Conservation (phyloP, 2,797 vertebrate species). For the Takifugu ocellatus region DNA sequence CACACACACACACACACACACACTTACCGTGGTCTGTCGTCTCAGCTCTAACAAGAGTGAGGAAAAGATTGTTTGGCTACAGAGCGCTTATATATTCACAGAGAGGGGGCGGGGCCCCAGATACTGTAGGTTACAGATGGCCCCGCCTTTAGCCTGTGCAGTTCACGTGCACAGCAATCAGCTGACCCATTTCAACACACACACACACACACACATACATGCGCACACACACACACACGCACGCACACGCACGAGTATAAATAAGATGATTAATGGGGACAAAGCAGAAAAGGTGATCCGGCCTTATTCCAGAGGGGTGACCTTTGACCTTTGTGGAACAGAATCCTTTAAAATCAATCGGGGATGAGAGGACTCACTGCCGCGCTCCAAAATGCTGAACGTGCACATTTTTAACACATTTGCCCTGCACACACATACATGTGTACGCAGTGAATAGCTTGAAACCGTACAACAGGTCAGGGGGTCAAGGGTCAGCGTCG, state of each 20-base stretch:
- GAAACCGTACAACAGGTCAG: conserved; percentile 6
- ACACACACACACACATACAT: conserved; percentile 1
- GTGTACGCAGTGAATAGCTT: conserved; percentile 17
- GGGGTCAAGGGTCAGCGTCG: conserved; percentile 33
- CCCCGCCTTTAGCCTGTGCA: conserved; percentile 41
- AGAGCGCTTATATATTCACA: conserved; percentile 81
- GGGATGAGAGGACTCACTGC: neutral
- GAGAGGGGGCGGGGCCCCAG: conserved; percentile 71
- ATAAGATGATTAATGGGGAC: conserved; percentile 32
- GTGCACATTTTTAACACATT: conserved; percentile 39
- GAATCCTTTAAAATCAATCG: conserved; percentile 38
- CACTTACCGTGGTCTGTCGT: conserved; percentile 61
- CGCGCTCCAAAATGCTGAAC: conserved; percentile 34
- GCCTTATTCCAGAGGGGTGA: conserved; percentile 32
- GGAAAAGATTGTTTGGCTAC: conserved; percentile 83
- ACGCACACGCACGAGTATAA: conserved; percentile 17
- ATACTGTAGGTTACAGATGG: conserved; percentile 67
- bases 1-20: conserved; percentile 20
- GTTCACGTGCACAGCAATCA: conserved; percentile 12
- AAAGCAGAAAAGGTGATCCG: conserved; percentile 6
- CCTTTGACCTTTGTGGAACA: conserved; percentile 41
- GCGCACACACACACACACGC: conserved; percentile 8
- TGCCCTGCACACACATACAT: neutral
- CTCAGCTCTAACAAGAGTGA: conserved; percentile 59
- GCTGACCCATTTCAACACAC: conserved; percentile 22